phyloP scores from a whole-genome alignment of 2,888 invertebrate species.

The Proisotoma minuta region DNA sequence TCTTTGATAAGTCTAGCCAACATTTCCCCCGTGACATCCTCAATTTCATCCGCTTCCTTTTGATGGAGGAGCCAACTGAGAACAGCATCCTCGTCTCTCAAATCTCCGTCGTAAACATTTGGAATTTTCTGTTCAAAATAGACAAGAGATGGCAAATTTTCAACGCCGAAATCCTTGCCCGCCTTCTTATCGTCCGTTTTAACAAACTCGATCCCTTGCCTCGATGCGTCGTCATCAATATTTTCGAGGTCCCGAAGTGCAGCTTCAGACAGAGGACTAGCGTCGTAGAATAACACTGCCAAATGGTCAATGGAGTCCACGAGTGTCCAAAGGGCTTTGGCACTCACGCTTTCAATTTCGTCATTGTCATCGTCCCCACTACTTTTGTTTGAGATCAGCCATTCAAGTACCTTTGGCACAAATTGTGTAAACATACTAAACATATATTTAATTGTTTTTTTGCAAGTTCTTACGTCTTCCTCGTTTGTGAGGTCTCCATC shows the following conservation, averaged over 20 bases:
- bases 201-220: slow-evolving; percentile 68
- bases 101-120: slow-evolving; percentile 75
- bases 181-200: slow-evolving; percentile 82
- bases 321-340: slow-evolving; percentile 69
- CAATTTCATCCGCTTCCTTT: slow-evolving; percentile 50
- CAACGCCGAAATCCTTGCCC: slow-evolving; percentile 81
- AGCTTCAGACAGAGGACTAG: slow-evolving; percentile 75
- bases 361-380: slow-evolving; percentile 90
- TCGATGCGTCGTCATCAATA: slow-evolving; percentile 27
- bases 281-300: slow-evolving; percentile 82
- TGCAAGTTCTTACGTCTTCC: no score
- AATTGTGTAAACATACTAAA: no score
- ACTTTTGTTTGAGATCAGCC: slow-evolving; percentile 88
- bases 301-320: slow-evolving; percentile 85
- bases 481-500: slow-evolving; percentile 83
- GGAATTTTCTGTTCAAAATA: slow-evolving; percentile 92
- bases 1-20: slow-evolving; percentile 50
- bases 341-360: slow-evolving; percentile 67
- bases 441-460: no score
- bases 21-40: slow-evolving; percentile 51
- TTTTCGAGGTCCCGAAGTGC: slow-evolving; percentile 75
- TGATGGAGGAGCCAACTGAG: slow-evolving; percentile 51
- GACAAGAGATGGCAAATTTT: slow-evolving; percentile 75
- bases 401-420: slow-evolving; percentile 88
- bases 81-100: slow-evolving; percentile 50